These are phyloP conservation scores for Saccostrea cuccullata DNA, from an alignment of 1,140 invertebrate genomes.

Conservation along the genomic window DNA sequence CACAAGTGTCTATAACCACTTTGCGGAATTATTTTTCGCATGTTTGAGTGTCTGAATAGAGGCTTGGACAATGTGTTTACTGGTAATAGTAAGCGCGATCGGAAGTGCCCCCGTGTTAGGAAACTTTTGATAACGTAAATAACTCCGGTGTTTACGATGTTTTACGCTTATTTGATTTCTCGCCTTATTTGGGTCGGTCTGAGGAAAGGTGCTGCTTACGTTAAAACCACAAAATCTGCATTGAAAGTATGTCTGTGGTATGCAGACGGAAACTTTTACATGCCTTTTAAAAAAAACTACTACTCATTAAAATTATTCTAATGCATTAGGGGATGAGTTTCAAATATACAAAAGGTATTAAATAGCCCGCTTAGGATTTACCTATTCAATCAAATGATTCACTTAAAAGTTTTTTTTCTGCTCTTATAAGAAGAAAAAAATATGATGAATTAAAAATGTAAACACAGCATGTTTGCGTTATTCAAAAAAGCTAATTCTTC, in stretches of 20 bases:
- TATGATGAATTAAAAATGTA: background rate
- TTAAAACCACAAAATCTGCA: conserved; percentile 7
- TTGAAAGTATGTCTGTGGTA: background rate
- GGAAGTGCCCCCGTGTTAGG: conserved; percentile 7
- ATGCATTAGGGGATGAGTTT: background rate
- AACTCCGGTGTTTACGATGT: conserved; percentile 1
- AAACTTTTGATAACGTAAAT: conserved; percentile 10
- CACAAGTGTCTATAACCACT: background rate
- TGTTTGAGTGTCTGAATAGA: conserved; percentile 4
- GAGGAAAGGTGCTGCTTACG: background rate
- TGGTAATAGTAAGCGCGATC: background rate
- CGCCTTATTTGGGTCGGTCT: conserved; percentile 26
- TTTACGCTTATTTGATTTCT: conserved; percentile 34
- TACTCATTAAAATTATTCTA: background rate
- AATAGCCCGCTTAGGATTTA: background rate
- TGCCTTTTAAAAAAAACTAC: background rate
- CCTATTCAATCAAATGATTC: background rate
- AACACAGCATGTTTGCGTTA: background rate
- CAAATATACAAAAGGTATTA: background rate
- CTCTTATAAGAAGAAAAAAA: background rate
- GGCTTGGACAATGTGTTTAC: conserved; percentile 19
- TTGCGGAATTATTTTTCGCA: background rate
- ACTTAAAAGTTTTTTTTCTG: background rate
- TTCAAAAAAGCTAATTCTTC: background rate
- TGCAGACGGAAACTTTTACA: background rate